phyloP scores from a whole-genome alignment of 2,888 invertebrate species.

The Eubasilissa splendida region DNA sequence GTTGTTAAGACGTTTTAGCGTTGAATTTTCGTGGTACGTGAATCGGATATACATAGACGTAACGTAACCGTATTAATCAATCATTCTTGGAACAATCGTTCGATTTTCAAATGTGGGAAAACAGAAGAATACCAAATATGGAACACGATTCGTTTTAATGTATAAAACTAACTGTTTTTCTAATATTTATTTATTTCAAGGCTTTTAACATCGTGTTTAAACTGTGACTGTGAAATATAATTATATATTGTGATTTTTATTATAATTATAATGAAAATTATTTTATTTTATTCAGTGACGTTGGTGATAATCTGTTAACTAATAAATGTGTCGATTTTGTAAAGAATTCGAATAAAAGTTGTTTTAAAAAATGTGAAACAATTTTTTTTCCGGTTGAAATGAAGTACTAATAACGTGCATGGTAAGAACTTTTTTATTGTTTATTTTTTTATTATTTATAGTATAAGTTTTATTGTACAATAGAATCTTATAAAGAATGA shows the following conservation, averaged over 20 bases:
- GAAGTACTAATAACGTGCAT: slow-evolving; percentile 7
- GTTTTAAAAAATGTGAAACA: background rate
- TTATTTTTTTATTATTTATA: background rate
- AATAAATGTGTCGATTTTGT: background rate
- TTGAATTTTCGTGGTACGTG: slow-evolving; percentile 30
- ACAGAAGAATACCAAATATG: too few relatives aligned
- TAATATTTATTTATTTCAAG: background rate
- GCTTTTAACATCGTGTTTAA: background rate
- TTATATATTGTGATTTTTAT: background rate
- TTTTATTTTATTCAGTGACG: background rate
- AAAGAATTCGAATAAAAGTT: background rate
- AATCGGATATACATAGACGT: background rate
- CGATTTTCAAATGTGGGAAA: too few relatives aligned
- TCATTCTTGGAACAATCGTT: background rate
- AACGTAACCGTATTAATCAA: slow-evolving; percentile 22
- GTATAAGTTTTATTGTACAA: background rate
- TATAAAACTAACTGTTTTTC: background rate
- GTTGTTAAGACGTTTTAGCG: slow-evolving; percentile 40
- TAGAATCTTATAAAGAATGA: too few relatives aligned
- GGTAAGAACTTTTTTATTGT: background rate
- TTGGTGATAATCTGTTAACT: background rate
- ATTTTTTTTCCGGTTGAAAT: background rate
- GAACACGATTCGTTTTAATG: background rate
- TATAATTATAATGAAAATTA: background rate
- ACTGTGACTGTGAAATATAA: background rate